A percentile compares a stretch with the other conserved stretches of the same genome.
Conservation (phyloP, 53 echinoderm and acorn worm genomes). For the Holothuria scabra region DNA sequence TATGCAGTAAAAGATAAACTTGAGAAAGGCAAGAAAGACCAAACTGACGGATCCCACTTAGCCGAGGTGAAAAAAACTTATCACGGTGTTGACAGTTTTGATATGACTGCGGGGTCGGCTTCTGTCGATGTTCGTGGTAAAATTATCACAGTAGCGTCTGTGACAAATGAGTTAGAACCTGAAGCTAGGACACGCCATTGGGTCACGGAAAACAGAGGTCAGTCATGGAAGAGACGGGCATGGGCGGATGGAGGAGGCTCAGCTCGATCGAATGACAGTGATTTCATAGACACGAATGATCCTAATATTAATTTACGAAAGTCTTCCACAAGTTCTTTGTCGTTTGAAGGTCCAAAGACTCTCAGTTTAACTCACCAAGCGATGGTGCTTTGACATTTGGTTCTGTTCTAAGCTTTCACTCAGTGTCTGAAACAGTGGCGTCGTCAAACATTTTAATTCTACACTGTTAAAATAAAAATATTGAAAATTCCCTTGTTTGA, state of each 20-base stretch:
- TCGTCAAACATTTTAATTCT: too few species aligned
- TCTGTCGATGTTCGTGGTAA: not conserved
- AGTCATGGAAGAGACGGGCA: constrained; percentile 21
- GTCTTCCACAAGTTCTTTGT: constrained; percentile 38
- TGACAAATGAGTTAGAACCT: constrained; percentile 29
- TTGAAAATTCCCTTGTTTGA: too few species aligned
- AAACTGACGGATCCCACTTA: not conserved
- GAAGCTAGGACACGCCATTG: constrained; percentile 1
- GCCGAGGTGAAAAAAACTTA: not conserved
- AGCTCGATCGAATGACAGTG: not conserved
- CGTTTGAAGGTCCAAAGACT: constrained; percentile 32
- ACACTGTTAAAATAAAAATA: too few species aligned
- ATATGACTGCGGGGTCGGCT: not conserved
- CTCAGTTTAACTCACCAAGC: constrained; percentile 29
- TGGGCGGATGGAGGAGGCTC: not conserved
- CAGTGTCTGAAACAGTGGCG: too few species aligned
- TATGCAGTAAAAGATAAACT: constrained; percentile 24
- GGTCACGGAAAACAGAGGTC: constrained; percentile 34
- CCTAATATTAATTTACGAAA: constrained; percentile 25
- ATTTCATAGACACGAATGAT: not conserved
- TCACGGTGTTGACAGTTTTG: constrained; percentile 1
- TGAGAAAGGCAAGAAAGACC: not conserved
- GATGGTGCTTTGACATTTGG: constrained; percentile 33
- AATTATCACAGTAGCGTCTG: constrained; percentile 33
- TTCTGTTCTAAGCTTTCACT: too few species aligned